Evolutionary conservation across 2,797 vertebrate species (phyloP), one percentile per base, ranked within the genome.

Genomic region (Rhinophrynus dorsalis): DNA sequence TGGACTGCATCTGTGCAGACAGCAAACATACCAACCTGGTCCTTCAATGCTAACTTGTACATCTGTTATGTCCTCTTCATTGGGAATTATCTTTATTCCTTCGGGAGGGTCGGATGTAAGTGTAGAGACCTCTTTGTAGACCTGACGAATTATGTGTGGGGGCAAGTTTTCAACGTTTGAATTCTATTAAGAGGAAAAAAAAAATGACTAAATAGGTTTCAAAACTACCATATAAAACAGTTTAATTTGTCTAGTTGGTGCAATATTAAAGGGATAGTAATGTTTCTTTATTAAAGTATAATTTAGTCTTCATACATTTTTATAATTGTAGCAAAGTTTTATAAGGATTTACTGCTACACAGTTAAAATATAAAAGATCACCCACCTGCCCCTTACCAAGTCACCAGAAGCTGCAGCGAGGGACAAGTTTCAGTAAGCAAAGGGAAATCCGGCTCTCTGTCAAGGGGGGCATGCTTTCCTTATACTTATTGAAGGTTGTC

Each of bases 111-210:
- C 95, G 4, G 94, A 89, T n/a, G 94, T 92, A 75, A 96, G 83
- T 1, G 92, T 93, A 0, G 92, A 93, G 52, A 97, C 92, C 80
- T 97, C 95, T 87, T 95, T 97, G 84, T 95, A 97, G n/a, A 97
- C 94, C 73, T 95, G 87, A 75, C 95, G 94, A 84, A 97, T 91
- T 80, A 96, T 90, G 69, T 96, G 95, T 76, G 95, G 95, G 9
- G 95, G 95, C 82, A 97, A 85, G 85, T 97, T 97, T 86, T 97
- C 95, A 84, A 97, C 92, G 85, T 97, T 97, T 80, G 95, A 96
- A 86, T 95, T 96, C 95, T 97, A 67, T 2, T 17, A n/a, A 15
- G 1, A 23, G 37, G 33, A 0, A 15, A 51, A 2, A 44, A 20
- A 37, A 2, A 24, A 9, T 8, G n/a, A 38, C 11, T 38, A 11